Evolutionary conservation across 2,797 vertebrate species (phyloP).

Genomic region (Tadarida brasiliensis): DNA sequence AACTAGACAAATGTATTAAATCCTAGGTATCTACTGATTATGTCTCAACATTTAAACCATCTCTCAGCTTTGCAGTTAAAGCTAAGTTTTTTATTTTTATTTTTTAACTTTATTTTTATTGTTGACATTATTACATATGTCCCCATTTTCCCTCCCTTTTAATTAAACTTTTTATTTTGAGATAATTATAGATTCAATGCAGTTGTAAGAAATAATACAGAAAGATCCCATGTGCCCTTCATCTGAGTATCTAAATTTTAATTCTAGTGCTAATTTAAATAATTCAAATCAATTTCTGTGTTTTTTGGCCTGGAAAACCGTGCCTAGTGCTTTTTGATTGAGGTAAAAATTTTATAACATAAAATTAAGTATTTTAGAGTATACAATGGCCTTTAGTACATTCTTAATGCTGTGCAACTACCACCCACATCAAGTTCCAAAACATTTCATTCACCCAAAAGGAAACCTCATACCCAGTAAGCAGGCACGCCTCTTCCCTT

Average conservation of each 20-base stretch:
- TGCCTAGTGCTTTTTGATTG: neutral
- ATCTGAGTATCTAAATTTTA: neutral
- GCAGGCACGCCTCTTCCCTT: neutral
- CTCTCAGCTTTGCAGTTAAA: neutral
- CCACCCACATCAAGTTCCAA: neutral
- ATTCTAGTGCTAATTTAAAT: neutral
- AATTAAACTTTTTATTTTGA: slow-evolving; percentile 14
- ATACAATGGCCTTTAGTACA: neutral
- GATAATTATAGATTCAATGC: neutral
- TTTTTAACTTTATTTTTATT: neutral
- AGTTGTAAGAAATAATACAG: neutral
- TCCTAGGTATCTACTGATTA: neutral
- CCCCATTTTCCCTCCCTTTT: neutral
- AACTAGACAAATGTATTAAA: neutral
- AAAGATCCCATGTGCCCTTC: neutral
- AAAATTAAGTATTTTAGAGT: neutral
- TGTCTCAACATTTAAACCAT: neutral
- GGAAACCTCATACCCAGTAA: neutral
- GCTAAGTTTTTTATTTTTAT: neutral
- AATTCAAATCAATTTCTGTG: neutral
- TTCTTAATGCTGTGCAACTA: neutral
- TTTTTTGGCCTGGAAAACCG: neutral
- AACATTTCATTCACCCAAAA: neutral
- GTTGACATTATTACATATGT: neutral
- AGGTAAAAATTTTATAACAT: neutral